Evolutionary conservation across 1,140 invertebrate species (phyloP), one percentile per base, ranked within the genome.

Genomic region (Oedothorax gibbosus): DNA sequence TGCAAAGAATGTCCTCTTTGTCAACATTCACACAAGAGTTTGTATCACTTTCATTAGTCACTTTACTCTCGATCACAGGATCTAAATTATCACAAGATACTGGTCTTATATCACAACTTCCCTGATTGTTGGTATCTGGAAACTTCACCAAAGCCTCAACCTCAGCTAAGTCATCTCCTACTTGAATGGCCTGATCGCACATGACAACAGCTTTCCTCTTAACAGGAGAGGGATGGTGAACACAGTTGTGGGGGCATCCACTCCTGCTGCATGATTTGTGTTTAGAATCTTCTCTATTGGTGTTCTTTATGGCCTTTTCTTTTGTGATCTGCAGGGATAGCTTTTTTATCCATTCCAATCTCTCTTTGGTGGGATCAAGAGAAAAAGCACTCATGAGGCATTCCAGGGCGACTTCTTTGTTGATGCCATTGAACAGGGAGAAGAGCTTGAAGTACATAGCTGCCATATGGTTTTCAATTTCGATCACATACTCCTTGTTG

Each of bases 401-500:
- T 77, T 86, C 86, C 14, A 81, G 35, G 50, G 86, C 71, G 21
- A 86, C 66, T 64, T 86, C 81, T 14, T 86, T 76, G 18, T 85
- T 75, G 21, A 81, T 73, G 7, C 21, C 35, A 73, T 65, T 66
- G 54, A 86, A 86, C 14, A 86, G 53, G 10, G 83, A 66, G 15
- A 65, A 80, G 20, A 86, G 8, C 71, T 86, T 86, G 18, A 65
- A 65, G 56, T 84, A 86, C 73, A 86, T 80, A 53, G 77, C 57
- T 79, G 86, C 86, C 86, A 86, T 80, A 54, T 85, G 80, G 20
- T 78, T 79, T 57, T 86, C 86, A n/a, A 86, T 62, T 79, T 86
- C 86, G n/a, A 85, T 76, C 7, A 85, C 69, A 72, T 64, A 76
- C 50, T 84, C 68, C 54, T 71, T 76, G 56, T 80, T 76, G 18